These are phyloP conservation scores for Excalfactoria chinensis DNA, from an alignment of 2,113 vertebrate genomes.

Conservation along the genomic window DNA sequence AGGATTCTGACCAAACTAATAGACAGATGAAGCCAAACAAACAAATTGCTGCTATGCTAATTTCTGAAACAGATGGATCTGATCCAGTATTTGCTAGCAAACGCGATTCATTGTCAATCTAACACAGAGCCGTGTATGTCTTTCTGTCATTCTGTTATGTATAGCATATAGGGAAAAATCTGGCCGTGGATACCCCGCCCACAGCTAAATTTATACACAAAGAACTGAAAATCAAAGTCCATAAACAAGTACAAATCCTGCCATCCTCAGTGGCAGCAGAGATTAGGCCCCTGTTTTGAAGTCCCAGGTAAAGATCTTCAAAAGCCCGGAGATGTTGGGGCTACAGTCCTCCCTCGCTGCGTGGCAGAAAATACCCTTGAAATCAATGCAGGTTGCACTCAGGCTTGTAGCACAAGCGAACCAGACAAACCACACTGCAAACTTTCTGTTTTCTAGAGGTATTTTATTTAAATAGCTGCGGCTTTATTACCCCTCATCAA, in stretches of 20 bases:
- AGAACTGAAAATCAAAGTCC: conserved; percentile 58
- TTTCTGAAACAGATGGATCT: conserved; percentile 67
- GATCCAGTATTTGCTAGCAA: conserved; percentile 51
- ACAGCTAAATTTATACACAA: conserved; percentile 58
- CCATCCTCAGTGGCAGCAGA: background rate
- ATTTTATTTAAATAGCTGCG: background rate
- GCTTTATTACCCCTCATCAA: background rate
- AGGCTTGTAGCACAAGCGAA: background rate
- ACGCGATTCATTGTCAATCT: conserved; percentile 54
- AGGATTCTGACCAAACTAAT: conserved; percentile 60
- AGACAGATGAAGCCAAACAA: conserved; percentile 66
- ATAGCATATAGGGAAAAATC: conserved; percentile 29
- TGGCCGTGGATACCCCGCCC: conserved; percentile 35
- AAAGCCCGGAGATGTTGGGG: background rate
- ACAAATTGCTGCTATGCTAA: conserved; percentile 62
- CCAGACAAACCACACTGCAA: background rate
- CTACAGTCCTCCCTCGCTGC: background rate
- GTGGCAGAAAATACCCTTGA: conserved; percentile 20
- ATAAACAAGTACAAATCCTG: conserved; percentile 36
- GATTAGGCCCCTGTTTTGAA: conserved; percentile 47
- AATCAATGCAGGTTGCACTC: background rate
- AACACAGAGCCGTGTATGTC: background rate
- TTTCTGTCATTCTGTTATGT: conserved; percentile 34
- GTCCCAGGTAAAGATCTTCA: conserved; percentile 37
- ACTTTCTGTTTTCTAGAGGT: background rate